phyloP scores from a whole-genome alignment of 2,113 vertebrate species.

The Fukomys damarensis region DNA sequence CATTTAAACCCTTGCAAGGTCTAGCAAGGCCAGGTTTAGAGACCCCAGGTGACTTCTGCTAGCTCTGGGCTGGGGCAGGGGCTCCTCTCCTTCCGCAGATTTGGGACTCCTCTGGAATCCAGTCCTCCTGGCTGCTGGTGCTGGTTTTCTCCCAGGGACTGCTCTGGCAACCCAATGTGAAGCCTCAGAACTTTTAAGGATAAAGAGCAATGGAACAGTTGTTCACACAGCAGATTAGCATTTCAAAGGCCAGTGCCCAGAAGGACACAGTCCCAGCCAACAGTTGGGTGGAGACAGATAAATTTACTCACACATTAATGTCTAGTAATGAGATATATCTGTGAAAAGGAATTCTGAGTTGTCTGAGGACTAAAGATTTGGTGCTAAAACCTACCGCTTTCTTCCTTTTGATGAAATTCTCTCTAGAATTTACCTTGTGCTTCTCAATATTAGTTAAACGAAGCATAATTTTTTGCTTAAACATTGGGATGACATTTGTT shows the following conservation, averaged over 20 bases:
- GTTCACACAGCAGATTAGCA: slow-evolving; percentile 52
- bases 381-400: not conserved
- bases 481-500: not conserved
- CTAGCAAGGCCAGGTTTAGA: not conserved
- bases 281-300: not conserved
- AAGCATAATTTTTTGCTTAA: not conserved
- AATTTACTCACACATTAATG: not conserved
- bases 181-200: slow-evolving; percentile 15
- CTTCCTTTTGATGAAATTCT: not conserved
- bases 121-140: not conserved
- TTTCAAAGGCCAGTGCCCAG: slow-evolving; percentile 60
- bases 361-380: not conserved
- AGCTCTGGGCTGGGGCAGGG: not conserved
- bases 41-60: not conserved
- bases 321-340: slow-evolving; percentile 13
- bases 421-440: not conserved
- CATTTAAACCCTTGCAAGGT: not conserved
- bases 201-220: slow-evolving; percentile 48
- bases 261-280: not conserved
- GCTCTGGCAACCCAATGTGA: not conserved
- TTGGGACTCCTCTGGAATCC: not conserved
- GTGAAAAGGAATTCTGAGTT: slow-evolving; percentile 4
- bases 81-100: not conserved
- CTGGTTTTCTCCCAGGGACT: not conserved
- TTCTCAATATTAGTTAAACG: not conserved